Conservation (phyloP, 2,113 vertebrate species). For the Motacilla tschutschensis region DNA sequence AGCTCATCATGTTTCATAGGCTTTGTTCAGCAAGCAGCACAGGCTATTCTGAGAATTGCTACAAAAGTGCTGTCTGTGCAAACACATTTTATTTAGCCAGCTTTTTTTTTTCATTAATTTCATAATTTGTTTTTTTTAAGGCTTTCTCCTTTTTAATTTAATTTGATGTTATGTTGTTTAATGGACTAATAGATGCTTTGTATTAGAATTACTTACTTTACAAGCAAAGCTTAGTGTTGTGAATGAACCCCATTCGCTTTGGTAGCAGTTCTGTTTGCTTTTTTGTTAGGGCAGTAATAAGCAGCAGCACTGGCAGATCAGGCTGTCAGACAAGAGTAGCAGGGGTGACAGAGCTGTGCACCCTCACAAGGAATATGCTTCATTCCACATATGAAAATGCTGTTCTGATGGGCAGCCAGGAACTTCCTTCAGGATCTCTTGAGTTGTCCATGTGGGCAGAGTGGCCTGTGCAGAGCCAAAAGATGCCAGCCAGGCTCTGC, state of each 20-base stretch:
- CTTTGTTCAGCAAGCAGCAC: not conserved
- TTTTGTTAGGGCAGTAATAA: not conserved
- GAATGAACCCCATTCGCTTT: not conserved
- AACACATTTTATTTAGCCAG: slow-evolving; percentile 14
- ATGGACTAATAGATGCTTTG: not conserved
- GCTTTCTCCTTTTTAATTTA: not conserved
- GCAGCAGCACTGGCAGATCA: not conserved
- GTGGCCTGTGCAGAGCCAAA: not conserved
- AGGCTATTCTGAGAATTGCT: not conserved
- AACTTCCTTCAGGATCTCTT: not conserved
- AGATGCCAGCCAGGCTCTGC: not conserved
- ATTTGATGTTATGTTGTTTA: not conserved
- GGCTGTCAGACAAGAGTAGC: not conserved
- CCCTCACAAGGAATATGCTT: fast-evolving
- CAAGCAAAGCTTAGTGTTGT: not conserved
- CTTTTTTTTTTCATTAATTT: not conserved
- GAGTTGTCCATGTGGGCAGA: not conserved
- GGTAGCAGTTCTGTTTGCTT: not conserved
- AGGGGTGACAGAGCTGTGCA: not conserved
- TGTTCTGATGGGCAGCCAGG: not conserved
- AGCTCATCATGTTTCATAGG: not conserved
- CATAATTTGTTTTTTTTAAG: not conserved
- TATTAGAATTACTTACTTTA: not conserved
- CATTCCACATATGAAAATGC: not conserved
- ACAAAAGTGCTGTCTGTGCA: slow-evolving; percentile 1